A percentile compares a stretch with the other conserved stretches of the same genome.
Conservation (phyloP, 2,888 invertebrate genomes). For the Arge pagana region DNA sequence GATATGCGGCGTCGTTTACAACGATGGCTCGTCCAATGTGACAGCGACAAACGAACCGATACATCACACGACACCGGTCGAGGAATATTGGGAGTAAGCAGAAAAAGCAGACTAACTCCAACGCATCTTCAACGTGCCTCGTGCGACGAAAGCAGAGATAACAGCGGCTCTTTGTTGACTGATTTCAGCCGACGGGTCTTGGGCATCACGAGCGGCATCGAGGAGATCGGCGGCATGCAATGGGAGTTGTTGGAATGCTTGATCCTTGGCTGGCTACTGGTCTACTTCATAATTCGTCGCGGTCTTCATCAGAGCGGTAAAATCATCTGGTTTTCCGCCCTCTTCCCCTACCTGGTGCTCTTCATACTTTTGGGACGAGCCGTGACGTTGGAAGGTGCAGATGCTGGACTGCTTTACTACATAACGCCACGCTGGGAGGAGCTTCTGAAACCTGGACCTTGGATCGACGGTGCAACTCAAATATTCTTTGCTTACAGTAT, state of each 20-base stretch:
- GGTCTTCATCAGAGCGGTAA: slow-evolving; percentile 78
- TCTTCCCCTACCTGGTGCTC: slow-evolving; percentile 75
- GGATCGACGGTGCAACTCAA: slow-evolving; percentile 79
- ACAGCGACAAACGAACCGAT: too few species aligned
- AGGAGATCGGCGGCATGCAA: slow-evolving; percentile 68
- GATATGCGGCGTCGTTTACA: slow-evolving; percentile 31
- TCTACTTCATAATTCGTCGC: slow-evolving; percentile 74
- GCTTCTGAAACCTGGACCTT: slow-evolving; percentile 62
- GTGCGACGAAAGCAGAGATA: slow-evolving; percentile 22
- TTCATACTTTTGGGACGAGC: slow-evolving; percentile 69
- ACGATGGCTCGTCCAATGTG: slow-evolving; percentile 5
- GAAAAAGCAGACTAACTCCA: too few species aligned
- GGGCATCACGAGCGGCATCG: slow-evolving; percentile 64
- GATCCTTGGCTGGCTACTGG: slow-evolving; percentile 69
- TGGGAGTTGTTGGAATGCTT: slow-evolving; percentile 72
- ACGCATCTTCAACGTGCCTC: slow-evolving; percentile 18
- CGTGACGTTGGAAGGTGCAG: slow-evolving; percentile 70
- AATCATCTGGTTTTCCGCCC: slow-evolving; percentile 78
- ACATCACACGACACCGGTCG: slow-evolving; percentile 60
- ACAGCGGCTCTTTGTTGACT: slow-evolving; percentile 18
- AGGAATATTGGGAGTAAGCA: slow-evolving; percentile 66
- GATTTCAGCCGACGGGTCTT: slow-evolving; percentile 66
- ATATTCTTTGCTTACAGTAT: slow-evolving; percentile 81
- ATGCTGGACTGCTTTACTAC: slow-evolving; percentile 69
- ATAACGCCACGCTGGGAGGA: slow-evolving; percentile 67